These are phyloP conservation scores for Epinotia demarniana DNA, from an alignment of 2,888 invertebrate genomes.

Conservation along the genomic window DNA sequence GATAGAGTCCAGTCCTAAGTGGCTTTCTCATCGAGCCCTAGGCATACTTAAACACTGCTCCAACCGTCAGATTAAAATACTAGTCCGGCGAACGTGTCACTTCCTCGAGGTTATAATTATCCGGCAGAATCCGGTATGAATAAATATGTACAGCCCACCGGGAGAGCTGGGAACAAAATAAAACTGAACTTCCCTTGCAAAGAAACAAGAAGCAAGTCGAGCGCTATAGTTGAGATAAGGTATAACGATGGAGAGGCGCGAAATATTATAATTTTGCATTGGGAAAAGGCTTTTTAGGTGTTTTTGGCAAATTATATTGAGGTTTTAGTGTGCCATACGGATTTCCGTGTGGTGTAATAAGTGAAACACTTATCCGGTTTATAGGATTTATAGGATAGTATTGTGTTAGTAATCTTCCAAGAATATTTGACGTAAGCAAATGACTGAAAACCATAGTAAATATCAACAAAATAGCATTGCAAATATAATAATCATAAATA, in stretches of 20 bases:
- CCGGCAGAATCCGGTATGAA: slow-evolving; percentile 37
- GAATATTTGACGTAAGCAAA: no score
- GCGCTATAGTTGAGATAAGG: neutral
- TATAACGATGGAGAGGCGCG: neutral
- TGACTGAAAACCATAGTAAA: no score
- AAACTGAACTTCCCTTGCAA: slow-evolving; percentile 18
- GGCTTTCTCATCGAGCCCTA: slow-evolving; percentile 10
- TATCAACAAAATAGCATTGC: no score
- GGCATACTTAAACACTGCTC: slow-evolving; percentile 19
- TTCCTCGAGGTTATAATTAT: slow-evolving; percentile 43
- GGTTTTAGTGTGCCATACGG: no score
- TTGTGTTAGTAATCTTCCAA: no score
- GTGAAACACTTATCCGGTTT: no score
- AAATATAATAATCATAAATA: no score
- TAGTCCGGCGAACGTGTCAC: slow-evolving; percentile 35
- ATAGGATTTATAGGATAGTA: no score
- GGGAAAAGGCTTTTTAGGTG: neutral
- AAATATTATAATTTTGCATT: neutral
- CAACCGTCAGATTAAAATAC: slow-evolving; percentile 30
- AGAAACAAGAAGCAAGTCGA: neutral
- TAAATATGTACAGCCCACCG: slow-evolving; percentile 35
- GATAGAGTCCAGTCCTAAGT: neutral
- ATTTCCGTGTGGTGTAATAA: no score
- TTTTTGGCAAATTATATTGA: no score
- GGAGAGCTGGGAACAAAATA: slow-evolving; percentile 28